Base-by-base conservation (phyloP, 2,113 vertebrate species). In the Lathamus discolor region DNA sequence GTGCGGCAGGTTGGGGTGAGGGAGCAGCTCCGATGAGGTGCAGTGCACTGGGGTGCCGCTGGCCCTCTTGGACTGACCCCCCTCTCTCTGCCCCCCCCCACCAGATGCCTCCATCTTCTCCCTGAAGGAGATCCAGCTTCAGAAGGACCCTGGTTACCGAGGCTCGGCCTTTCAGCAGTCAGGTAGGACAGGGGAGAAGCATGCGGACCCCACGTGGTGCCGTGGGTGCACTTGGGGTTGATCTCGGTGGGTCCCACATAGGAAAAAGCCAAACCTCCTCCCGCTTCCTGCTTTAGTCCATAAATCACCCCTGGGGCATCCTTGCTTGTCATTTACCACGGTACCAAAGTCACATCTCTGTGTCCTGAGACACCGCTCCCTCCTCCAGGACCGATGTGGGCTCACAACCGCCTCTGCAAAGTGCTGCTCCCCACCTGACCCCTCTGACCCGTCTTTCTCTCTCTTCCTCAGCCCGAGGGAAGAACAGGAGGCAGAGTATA, bases 401-500 rank as follows among this genome's bases (percentile, higher is more conserved):
- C 86, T 70, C 1, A 6, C 33, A 1, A 48, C 51, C 31, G 72
- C 25, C 76, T 33, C 72, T 28, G 68, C 48, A 8, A 46, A 37
- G 39, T 3, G 17, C 63, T 16, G 6, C 35, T 74, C 19, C 0
- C 52, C 1, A 0, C 7, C 62, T 5, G 48, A 37, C 39, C 70
- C 12, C 79, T 13, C 72, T 33, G 44, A 76, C 64, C 87, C 57
- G 25, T 37, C 74, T 23, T 67, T 78, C 63, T 67, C 72, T 84
- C 54, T 67, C 35, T 41, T 64, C 61, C 66, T 61, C 95, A 99
- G 99, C 98, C 95, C 98, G 99, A 94, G 99, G 99, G 86, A 99
- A 99, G 97, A 99, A 97, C 98, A 98, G 99, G 86, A 96, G 99
- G 81, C 99, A 99, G 95, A 99, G 99, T 92, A 98, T 99, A 97